Evolutionary conservation across 2,797 vertebrate species (phyloP).

Genomic region (Channallabes apus): DNA sequence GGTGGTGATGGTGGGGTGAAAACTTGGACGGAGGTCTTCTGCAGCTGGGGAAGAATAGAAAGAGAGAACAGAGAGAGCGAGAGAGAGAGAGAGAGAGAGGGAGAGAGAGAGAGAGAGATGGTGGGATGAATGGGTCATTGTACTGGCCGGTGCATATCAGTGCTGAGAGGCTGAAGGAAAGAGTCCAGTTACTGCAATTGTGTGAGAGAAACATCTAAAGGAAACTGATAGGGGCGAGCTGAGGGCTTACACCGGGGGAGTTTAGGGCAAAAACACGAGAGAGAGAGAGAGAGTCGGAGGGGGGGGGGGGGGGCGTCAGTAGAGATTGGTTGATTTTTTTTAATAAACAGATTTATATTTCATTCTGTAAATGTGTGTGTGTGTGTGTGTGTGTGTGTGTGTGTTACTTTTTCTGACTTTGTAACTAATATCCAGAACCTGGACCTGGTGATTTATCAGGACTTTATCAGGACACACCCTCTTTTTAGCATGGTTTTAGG

Average conservation of each 20-base stretch:
- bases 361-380: not conserved
- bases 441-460: not conserved
- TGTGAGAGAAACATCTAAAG: constrained; percentile 74
- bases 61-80: constrained; percentile 18
- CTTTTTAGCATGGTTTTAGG: not conserved
- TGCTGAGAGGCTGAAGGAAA: constrained; percentile 65
- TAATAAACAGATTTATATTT: not conserved
- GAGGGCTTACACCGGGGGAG: constrained; percentile 47
- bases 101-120: constrained; percentile 57
- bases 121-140: constrained; percentile 78
- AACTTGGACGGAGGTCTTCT: constrained; percentile 80
- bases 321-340: not conserved
- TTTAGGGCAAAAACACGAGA: constrained; percentile 40
- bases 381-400: not conserved
- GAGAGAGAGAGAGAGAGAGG: constrained; percentile 43
- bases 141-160: constrained; percentile 69
- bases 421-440: not conserved
- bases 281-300: constrained; percentile 25
- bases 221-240: constrained; percentile 71
- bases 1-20: constrained; percentile 61
- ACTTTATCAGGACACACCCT: not conserved
- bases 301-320: constrained; percentile 18
- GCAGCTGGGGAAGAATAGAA: constrained; percentile 76
- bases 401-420: too few relatives aligned
- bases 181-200: constrained; percentile 77